phyloP scores from a whole-genome alignment of 1,140 invertebrate genomes.

The Neodiprion pinetum region DNA sequence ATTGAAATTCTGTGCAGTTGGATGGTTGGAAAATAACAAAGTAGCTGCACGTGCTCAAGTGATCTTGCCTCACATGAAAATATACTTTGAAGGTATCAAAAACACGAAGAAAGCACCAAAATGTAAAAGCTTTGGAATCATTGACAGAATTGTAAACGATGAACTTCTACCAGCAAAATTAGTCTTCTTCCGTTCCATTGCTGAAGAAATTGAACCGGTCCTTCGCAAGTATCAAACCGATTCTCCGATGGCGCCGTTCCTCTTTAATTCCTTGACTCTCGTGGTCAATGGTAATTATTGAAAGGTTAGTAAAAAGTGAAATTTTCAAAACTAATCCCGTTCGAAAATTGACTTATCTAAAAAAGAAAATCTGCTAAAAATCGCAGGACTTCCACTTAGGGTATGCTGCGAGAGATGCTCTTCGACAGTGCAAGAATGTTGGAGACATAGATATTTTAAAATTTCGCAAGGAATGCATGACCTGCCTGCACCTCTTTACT shows the following conservation, averaged over 20 bases:
- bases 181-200: slow-evolving; percentile 27
- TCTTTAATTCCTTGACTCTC: slow-evolving; percentile 23
- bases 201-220: slow-evolving; percentile 31
- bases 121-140: slow-evolving; percentile 26
- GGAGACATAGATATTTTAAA: background rate
- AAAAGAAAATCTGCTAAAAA: slow-evolving; percentile 21
- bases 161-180: slow-evolving; percentile 29
- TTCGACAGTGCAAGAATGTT: background rate
- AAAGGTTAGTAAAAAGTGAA: slow-evolving; percentile 24
- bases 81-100: slow-evolving; percentile 11
- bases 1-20: slow-evolving; percentile 28
- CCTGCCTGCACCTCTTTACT: slow-evolving; percentile 13
- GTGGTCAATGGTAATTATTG: slow-evolving; percentile 17
- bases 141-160: slow-evolving; percentile 26
- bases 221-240: slow-evolving; percentile 30
- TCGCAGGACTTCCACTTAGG: slow-evolving; percentile 21
- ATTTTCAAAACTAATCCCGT: slow-evolving; percentile 11
- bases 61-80: slow-evolving; percentile 19
- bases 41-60: slow-evolving; percentile 21
- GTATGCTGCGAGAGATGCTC: slow-evolving; percentile 12
- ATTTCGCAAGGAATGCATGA: slow-evolving; percentile 14
- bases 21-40: slow-evolving; percentile 26
- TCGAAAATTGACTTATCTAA: slow-evolving; percentile 22
- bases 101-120: slow-evolving; percentile 22
- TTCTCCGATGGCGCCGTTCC: slow-evolving; percentile 26